Conservation (phyloP, 2,797 vertebrate genomes). For the Cottoperca gobio region DNA sequence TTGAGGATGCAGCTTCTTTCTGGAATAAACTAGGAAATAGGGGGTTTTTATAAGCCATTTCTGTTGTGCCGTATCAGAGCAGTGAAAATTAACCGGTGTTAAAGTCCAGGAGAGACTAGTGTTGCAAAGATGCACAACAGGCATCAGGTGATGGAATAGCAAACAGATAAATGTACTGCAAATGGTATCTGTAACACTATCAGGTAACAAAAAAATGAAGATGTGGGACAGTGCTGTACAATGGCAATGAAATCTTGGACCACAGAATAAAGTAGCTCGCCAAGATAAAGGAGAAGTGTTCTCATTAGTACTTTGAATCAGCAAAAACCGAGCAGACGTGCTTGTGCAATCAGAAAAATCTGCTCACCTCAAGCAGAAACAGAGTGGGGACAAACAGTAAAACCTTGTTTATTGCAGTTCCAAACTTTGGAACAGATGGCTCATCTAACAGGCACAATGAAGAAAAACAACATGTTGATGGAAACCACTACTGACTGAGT, state of each 20-base stretch:
- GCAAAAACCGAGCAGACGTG: conserved; percentile 14
- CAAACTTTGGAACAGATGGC: conserved; percentile 50
- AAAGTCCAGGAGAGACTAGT: conserved; percentile 19
- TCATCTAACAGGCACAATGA: conserved; percentile 35
- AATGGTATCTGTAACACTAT: conserved; percentile 29
- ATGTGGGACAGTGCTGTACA: conserved; percentile 29
- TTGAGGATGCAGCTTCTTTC: conserved; percentile 16
- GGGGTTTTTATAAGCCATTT: conserved; percentile 7
- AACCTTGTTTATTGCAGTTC: conserved; percentile 58
- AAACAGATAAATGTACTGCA: conserved; percentile 6
- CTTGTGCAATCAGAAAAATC: conserved; percentile 35
- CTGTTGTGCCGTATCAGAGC: conserved; percentile 17
- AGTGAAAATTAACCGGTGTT: conserved; percentile 20
- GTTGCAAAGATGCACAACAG: conserved; percentile 12
- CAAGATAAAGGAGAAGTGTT: conserved; percentile 7
- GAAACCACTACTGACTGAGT: conserved; percentile 23
- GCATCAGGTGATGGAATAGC: neutral
- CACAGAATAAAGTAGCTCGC: neutral
- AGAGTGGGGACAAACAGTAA: conserved; percentile 39
- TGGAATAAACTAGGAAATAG: conserved; percentile 5
- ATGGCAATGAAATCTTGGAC: conserved; percentile 22
- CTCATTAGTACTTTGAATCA: conserved; percentile 30
- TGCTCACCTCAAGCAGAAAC: conserved; percentile 36
- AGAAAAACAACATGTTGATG: conserved; percentile 11
- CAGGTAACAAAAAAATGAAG: conserved; percentile 11